Percentiles rank a stretch among this genome's conserved stretches.
phyloP scores from a whole-genome alignment of 2,113 vertebrate genomes.

The Cygnus buccinator region DNA sequence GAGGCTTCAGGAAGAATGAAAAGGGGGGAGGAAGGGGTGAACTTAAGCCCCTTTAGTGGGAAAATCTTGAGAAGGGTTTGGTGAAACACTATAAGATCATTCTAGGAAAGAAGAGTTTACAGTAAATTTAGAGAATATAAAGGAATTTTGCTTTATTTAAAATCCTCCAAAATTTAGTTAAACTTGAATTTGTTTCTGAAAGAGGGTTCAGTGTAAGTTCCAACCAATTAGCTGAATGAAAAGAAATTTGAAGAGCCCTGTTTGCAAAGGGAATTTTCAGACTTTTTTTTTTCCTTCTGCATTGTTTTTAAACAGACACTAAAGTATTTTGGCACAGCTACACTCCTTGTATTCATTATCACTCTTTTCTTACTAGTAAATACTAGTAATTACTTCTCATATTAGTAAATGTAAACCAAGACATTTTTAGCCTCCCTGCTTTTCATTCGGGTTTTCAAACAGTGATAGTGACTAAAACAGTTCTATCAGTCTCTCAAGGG shows the following conservation, averaged over 20 bases:
- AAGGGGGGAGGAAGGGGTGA: neutral
- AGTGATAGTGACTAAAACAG: constrained; percentile 45
- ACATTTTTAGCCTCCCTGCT: constrained; percentile 40
- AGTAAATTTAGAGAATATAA: neutral
- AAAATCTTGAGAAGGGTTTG: neutral
- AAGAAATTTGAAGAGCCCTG: neutral
- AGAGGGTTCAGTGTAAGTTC: neutral
- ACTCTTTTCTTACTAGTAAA: neutral
- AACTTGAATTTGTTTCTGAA: neutral
- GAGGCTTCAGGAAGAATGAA: neutral
- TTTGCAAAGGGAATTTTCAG: neutral
- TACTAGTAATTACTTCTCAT: neutral
- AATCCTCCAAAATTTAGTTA: neutral
- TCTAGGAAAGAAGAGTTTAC: neutral
- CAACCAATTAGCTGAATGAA: neutral
- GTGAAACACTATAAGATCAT: neutral
- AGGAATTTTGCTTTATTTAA: neutral
- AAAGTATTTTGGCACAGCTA: constrained; percentile 4
- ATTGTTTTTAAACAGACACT: neutral
- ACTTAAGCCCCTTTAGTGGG: neutral
- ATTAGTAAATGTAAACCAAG: constrained; percentile 44
- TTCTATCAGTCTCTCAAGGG: constrained; percentile 56
- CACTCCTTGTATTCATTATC: constrained; percentile 9
- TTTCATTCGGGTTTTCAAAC: constrained; percentile 69
- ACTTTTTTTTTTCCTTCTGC: neutral